Percentiles rank a stretch among this genome's conserved stretches.
Conservation (phyloP, 1,140 invertebrate species). For the Sogatella furcifera region DNA sequence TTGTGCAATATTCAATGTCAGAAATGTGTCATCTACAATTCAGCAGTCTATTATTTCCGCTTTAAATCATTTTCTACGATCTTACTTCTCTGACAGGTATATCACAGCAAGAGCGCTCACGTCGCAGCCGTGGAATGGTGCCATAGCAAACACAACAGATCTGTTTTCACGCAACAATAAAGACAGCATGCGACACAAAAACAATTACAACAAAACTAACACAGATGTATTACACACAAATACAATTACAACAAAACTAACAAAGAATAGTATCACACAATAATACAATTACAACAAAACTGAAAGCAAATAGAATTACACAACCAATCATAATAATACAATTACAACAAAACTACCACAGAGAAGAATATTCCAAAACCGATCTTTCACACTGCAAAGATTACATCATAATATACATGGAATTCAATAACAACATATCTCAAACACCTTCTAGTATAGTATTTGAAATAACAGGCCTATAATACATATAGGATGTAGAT, state of each 20-base stretch:
- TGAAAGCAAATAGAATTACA: no score
- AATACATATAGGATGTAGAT: no score
- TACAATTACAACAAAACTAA: conserved; percentile 12
- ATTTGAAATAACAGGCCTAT: no score
- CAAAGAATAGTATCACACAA: not conserved
- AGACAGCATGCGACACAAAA: conserved; percentile 4
- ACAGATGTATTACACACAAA: not conserved
- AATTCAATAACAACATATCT: no score
- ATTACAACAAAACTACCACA: no score
- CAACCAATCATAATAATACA: not conserved
- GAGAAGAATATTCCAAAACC: no score
- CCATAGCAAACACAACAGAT: conserved; percentile 41
- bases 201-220: not conserved
- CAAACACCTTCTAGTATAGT: no score
- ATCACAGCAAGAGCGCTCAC: conserved; percentile 46
- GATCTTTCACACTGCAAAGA: no score
- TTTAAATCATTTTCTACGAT: not conserved
- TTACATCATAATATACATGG: no score
- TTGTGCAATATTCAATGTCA: no score
- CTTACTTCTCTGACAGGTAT: conserved; percentile 29
- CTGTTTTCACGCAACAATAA: conserved; percentile 16
- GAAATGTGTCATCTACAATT: no score
- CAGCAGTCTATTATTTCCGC: no score
- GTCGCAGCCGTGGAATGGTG: conserved; percentile 52
- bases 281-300: not conserved